phyloP scores from a whole-genome alignment of 2,113 vertebrate genomes.

The Zosterops lateralis region DNA sequence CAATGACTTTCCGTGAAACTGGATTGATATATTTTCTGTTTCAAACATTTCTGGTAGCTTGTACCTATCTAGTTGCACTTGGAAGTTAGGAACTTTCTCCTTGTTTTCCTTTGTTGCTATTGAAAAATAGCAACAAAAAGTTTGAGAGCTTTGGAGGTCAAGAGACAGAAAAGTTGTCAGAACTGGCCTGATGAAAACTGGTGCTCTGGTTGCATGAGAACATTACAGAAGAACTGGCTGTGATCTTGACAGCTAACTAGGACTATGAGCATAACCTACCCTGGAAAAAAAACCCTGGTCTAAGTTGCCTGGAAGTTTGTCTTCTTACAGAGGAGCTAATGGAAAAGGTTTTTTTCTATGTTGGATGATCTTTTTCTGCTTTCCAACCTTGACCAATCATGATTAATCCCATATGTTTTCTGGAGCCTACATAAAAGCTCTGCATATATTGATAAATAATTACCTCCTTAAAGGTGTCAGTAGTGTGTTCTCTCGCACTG shows the following conservation, averaged over 20 bases:
- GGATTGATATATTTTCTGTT: not conserved
- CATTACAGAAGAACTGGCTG: not conserved
- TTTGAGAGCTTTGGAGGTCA: not conserved
- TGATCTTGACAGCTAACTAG: not conserved
- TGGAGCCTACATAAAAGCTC: not conserved
- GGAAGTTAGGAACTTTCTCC: not conserved
- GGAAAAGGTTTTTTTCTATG: not conserved
- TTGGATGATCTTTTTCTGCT: not conserved
- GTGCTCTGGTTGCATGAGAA: not conserved
- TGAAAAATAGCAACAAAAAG: not conserved
- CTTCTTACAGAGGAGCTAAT: not conserved
- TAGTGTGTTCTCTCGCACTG: not conserved
- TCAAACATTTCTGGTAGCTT: not conserved
- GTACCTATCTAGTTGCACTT: not conserved
- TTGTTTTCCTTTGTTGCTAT: not conserved
- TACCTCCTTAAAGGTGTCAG: not conserved
- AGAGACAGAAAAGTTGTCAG: not conserved
- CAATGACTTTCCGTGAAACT: not conserved
- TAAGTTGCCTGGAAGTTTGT: not conserved
- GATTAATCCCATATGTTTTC: not conserved
- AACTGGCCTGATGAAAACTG: not conserved
- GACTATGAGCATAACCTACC: not conserved
- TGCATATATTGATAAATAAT: not conserved
- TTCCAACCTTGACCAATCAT: not conserved
- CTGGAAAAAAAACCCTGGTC: not conserved